phyloP scores from a whole-genome alignment of 1,140 invertebrate species.

The Apis dorsata region DNA sequence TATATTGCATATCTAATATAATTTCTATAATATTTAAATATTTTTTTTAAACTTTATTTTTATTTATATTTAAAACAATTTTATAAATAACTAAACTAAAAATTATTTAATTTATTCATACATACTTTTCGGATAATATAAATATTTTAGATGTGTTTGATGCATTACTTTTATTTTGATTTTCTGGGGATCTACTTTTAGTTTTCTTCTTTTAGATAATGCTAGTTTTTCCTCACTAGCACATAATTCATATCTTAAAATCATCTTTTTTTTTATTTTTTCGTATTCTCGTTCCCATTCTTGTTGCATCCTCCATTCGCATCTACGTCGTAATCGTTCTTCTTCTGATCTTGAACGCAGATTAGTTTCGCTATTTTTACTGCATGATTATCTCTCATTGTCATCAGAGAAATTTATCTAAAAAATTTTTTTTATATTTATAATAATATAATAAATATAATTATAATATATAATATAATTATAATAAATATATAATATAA shows the following conservation, averaged over 20 bases:
- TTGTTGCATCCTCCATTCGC: conserved; percentile 54
- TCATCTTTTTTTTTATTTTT: conserved; percentile 53
- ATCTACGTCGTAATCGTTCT: conserved; percentile 47
- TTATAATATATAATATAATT: no score
- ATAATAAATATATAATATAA: neutral
- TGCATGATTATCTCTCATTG: conserved; percentile 23
- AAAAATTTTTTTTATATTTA: no score
- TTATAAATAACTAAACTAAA: no score
- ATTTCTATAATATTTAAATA: no score
- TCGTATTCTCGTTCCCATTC: conserved; percentile 48
- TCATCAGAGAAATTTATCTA: neutral
- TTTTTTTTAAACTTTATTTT: no score
- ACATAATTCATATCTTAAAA: conserved; percentile 51
- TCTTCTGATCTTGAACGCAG: conserved; percentile 45
- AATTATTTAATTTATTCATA: no score
- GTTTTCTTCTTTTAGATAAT: conserved; percentile 35
- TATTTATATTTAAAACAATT: no score
- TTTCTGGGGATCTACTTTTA: conserved; percentile 37
- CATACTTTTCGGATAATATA: no score
- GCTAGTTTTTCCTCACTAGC: conserved; percentile 35
- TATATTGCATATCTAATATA: no score
- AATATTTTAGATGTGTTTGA: neutral
- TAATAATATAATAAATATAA: neutral
- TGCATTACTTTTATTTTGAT: neutral
- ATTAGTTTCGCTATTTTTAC: conserved; percentile 6